These are phyloP conservation scores for Lepidonotus clava DNA, from an alignment of 2,888 invertebrate genomes.

Conservation along the genomic window DNA sequence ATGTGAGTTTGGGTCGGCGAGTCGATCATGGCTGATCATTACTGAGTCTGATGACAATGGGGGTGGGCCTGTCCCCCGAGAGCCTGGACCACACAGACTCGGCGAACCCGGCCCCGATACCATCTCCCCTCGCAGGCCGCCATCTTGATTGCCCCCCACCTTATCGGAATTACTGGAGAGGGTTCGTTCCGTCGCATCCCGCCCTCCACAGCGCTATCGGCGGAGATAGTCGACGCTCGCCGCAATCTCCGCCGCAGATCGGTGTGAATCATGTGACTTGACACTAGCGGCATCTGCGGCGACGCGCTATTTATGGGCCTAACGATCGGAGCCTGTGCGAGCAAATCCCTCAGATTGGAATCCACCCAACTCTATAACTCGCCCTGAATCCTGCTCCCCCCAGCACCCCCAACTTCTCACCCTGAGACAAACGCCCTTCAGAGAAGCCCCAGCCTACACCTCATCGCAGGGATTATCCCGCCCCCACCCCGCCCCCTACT, in stretches of 20 bases:
- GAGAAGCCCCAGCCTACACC: not conserved
- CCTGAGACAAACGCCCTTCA: not conserved
- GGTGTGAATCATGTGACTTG: conserved; percentile 53
- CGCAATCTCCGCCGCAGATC: conserved; percentile 12
- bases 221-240: conserved; percentile 1
- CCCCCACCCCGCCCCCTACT: not conserved
- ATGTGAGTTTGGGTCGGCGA: not conserved
- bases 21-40: not conserved
- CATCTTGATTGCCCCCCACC: conserved; percentile 41
- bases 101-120: not conserved
- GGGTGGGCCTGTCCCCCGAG: not conserved
- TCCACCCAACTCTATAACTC: not conserved
- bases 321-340: not conserved
- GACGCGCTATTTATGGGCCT: not conserved
- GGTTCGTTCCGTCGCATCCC: not conserved
- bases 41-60: not conserved
- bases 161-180: conserved; percentile 20
- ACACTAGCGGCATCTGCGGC: conserved; percentile 15
- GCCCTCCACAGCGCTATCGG: conserved; percentile 1
- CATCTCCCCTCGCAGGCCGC: not conserved
- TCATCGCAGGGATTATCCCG: no score
- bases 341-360: not conserved
- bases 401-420: not conserved
- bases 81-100: conserved; percentile 41
- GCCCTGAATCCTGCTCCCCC: not conserved